phyloP scores from a whole-genome alignment of 2,113 vertebrate genomes.

The Odocoileus hemionus region DNA sequence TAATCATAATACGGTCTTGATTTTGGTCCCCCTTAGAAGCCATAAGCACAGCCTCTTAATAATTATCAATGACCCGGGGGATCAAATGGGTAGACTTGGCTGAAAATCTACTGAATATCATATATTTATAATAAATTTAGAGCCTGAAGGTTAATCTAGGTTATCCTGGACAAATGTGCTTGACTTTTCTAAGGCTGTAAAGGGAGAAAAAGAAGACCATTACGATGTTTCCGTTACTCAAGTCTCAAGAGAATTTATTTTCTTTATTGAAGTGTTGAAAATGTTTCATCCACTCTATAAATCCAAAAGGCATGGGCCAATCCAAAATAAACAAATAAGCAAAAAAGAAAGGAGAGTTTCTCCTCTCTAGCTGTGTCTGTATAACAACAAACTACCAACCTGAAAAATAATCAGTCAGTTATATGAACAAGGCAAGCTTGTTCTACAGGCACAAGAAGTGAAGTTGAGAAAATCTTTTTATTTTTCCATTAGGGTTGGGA shows the following conservation, averaged over 20 bases:
- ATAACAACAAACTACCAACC: conserved; percentile 23
- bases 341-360: conserved; percentile 3
- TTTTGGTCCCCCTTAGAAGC: conserved; percentile 13
- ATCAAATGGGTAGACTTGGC: conserved; percentile 34
- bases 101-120: conserved; percentile 33
- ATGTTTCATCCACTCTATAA: conserved; percentile 56
- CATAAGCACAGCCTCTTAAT: conserved; percentile 48
- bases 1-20: conserved; percentile 55
- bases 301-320: conserved; percentile 30
- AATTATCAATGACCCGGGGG: conserved; percentile 41
- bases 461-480: conserved; percentile 3
- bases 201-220: background rate
- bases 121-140: conserved; percentile 47
- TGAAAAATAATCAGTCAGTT: conserved; percentile 51
- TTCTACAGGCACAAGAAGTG: background rate
- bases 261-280: conserved; percentile 51
- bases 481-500: background rate
- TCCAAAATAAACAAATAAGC: conserved; percentile 52
- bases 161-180: conserved; percentile 43
- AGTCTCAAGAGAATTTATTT: conserved; percentile 45
- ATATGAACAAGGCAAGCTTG: background rate
- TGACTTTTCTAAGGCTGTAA: conserved; percentile 26
- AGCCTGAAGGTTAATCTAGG: conserved; percentile 40
- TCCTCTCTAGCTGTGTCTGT: conserved; percentile 34
- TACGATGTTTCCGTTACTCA: background rate